Evolutionary conservation across 2,797 vertebrate genomes (phyloP).

Genomic region (Notolepis coatsorum): DNA sequence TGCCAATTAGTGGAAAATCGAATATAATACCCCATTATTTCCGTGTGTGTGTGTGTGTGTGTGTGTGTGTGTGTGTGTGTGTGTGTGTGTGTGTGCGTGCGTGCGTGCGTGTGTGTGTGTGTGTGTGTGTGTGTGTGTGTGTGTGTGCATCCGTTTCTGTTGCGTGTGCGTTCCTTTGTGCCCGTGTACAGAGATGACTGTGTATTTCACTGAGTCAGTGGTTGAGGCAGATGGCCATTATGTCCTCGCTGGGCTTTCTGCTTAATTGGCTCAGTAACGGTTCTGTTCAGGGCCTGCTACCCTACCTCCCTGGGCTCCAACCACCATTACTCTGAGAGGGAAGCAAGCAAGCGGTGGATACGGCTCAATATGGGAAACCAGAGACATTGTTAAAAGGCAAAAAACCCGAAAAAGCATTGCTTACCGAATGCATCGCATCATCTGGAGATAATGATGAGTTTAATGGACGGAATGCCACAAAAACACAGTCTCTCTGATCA

Average conservation of each 20-base stretch:
- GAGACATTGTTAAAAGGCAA: constrained; percentile 53
- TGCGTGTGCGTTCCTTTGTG: constrained; percentile 13
- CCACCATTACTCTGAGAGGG: constrained; percentile 46
- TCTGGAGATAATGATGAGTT: constrained; percentile 63
- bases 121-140: constrained; percentile 25
- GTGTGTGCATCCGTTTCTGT: constrained; percentile 33
- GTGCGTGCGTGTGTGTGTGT: too few species aligned
- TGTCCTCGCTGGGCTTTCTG: constrained; percentile 60
- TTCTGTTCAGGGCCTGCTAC: constrained; percentile 46
- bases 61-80: too few species aligned
- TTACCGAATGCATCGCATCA: constrained; percentile 50
- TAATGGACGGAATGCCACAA: constrained; percentile 41
- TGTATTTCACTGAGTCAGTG: too few species aligned
- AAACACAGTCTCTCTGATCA: constrained; percentile 42
- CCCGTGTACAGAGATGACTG: constrained; percentile 25
- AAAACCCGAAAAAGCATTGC: constrained; percentile 45
- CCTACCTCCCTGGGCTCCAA: constrained; percentile 52
- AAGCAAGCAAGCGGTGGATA: constrained; percentile 45
- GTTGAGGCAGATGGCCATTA: constrained; percentile 42
- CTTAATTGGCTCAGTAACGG: constrained; percentile 73
- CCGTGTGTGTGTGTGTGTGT: neutral
- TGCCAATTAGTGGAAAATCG: too few species aligned
- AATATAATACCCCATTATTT: too few species aligned
- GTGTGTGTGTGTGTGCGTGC: neutral
- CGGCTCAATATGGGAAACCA: constrained; percentile 41